A percentile compares a stretch with the other conserved stretches of the same genome.
phyloP scores from a whole-genome alignment of 2,113 vertebrate genomes.

The Gallinago paraguaiae region DNA sequence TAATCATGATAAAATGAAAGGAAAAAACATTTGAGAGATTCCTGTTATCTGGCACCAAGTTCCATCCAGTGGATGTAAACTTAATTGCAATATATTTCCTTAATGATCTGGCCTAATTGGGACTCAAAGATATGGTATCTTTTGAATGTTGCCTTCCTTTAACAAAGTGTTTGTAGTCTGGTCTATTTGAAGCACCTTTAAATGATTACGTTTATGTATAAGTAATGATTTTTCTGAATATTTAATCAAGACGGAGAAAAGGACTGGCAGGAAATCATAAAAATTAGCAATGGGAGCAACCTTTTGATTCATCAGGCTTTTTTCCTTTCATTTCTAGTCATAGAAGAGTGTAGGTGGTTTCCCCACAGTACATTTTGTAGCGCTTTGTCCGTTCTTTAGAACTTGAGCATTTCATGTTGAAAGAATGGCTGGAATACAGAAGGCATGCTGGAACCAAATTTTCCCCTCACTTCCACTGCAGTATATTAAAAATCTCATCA shows the following conservation, averaged over 20 bases:
- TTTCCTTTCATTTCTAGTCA: not conserved
- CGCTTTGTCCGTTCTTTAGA: not conserved
- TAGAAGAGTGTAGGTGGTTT: not conserved
- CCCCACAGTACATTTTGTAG: not conserved
- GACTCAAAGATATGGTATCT: constrained; percentile 29
- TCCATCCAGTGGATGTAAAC: constrained; percentile 57
- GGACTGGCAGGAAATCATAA: constrained; percentile 8
- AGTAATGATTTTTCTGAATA: constrained; percentile 57
- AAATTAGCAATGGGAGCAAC: not conserved
- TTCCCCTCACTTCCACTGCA: not conserved
- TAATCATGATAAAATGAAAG: constrained; percentile 57
- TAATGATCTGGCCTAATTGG: constrained; percentile 68
- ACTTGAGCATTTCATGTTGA: not conserved
- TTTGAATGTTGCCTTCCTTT: constrained; percentile 15
- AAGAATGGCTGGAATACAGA: not conserved
- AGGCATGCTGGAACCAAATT: not conserved
- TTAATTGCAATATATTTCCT: constrained; percentile 71
- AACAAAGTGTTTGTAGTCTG: constrained; percentile 42
- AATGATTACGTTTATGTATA: constrained; percentile 42
- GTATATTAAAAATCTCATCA: constrained; percentile 5
- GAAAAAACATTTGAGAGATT: constrained; percentile 34
- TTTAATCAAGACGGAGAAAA: constrained; percentile 35
- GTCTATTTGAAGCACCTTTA: constrained; percentile 37
- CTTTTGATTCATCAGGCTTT: not conserved
- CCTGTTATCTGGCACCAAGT: constrained; percentile 67